These are phyloP conservation scores for Cephus pulcher DNA, from an alignment of 2,888 invertebrate species.

Conservation along the genomic window DNA sequence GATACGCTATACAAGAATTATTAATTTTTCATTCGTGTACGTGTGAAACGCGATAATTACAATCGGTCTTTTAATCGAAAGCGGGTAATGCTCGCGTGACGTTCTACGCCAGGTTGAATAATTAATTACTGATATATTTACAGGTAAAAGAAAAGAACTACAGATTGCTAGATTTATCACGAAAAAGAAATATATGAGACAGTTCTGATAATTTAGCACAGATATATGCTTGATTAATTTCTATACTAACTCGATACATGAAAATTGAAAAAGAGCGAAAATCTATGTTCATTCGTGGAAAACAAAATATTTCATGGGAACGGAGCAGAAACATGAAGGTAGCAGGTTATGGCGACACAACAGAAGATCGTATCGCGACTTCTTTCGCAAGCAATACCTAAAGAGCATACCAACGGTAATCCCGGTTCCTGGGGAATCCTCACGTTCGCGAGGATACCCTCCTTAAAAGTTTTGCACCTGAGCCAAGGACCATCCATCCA, in stretches of 20 bases:
- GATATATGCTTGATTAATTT: background rate
- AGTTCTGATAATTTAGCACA: background rate
- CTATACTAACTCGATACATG: background rate
- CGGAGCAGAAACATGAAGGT: background rate
- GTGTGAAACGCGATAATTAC: background rate
- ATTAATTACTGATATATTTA: background rate
- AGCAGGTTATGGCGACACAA: background rate
- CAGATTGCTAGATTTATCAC: background rate
- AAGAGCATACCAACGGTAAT: constrained; percentile 45
- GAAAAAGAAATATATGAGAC: background rate
- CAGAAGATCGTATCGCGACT: constrained; percentile 37
- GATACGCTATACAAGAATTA: background rate
- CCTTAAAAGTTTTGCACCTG: constrained; percentile 18
- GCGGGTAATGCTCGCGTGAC: background rate
- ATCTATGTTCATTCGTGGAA: background rate
- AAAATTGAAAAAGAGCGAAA: background rate
- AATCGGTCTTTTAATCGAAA: background rate
- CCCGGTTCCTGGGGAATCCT: constrained; percentile 43
- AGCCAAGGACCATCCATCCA: constrained; percentile 1
- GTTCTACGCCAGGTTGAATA: background rate
- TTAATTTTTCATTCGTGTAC: background rate
- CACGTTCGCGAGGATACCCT: constrained; percentile 40
- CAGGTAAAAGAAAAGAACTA: background rate
- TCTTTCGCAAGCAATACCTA: constrained; percentile 29
- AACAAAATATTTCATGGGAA: background rate